These are phyloP conservation scores for Harpalus rufipes DNA, from an alignment of 2,888 invertebrate genomes.

Conservation along the genomic window DNA sequence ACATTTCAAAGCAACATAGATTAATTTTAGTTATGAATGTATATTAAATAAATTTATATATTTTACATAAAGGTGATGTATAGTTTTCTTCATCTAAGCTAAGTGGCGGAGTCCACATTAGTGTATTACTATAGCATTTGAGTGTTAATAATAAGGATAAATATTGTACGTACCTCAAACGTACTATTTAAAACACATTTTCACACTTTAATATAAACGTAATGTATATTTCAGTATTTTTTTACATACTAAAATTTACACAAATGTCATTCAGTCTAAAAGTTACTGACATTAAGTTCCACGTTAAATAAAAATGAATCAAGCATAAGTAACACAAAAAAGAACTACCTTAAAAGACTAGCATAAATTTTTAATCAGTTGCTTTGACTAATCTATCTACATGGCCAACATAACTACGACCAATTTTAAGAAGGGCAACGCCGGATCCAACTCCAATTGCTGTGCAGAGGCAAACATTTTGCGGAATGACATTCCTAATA, in stretches of 20 bases:
- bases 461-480: constrained; percentile 83
- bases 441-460: constrained; percentile 86
- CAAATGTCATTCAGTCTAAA: constrained; percentile 13
- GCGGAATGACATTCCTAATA: constrained; percentile 87
- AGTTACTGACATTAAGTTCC: constrained; percentile 26
- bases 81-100: too few relatives aligned
- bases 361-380: constrained; percentile 40
- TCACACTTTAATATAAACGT: constrained; percentile 13
- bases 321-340: constrained; percentile 17
- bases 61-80: too few relatives aligned
- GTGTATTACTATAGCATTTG: too few relatives aligned
- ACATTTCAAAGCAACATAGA: too few relatives aligned
- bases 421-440: constrained; percentile 79
- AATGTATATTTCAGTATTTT: constrained; percentile 39
- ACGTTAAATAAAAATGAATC: constrained; percentile 28
- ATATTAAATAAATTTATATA: too few relatives aligned
- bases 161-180: not conserved
- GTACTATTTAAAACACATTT: not conserved
- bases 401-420: constrained; percentile 74
- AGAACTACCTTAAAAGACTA: constrained; percentile 35
- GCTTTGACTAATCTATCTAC: constrained; percentile 73
- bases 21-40: too few relatives aligned
- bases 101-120: too few relatives aligned
- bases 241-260: constrained; percentile 27
- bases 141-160: not conserved